Evolutionary conservation across 2,888 invertebrate species (phyloP).

Genomic region (Hirtodrosophila cameraria): DNA sequence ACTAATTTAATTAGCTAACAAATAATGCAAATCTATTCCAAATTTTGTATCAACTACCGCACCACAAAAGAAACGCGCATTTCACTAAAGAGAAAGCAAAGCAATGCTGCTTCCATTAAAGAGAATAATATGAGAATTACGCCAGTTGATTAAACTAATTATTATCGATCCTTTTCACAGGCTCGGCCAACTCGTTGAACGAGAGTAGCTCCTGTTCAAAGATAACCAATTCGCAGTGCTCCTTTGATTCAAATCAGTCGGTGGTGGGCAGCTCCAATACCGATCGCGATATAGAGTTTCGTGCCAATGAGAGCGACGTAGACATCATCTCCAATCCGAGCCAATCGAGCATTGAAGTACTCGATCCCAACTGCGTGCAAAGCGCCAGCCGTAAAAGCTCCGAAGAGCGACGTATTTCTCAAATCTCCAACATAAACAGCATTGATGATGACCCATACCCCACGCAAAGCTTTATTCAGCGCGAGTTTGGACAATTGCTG

Average conservation of each 20-base stretch:
- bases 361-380: conserved; percentile 83
- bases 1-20: conserved; percentile 16
- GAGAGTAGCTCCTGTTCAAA: conserved; percentile 84
- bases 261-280: conserved; percentile 83
- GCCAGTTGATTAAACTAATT: conserved; percentile 1
- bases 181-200: conserved; percentile 84
- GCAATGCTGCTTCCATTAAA: conserved; percentile 66
- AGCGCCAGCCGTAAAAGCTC: conserved; percentile 82
- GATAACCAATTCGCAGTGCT: conserved; percentile 82
- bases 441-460: conserved; percentile 82
- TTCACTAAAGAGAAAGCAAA: conserved; percentile 27
- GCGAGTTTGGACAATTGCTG: conserved; percentile 56
- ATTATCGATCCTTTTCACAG: conserved; percentile 69
- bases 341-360: conserved; percentile 88
- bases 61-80: conserved; percentile 17
- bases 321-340: conserved; percentile 89
- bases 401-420: conserved; percentile 85
- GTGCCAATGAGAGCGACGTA: conserved; percentile 87
- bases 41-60: conserved; percentile 31
- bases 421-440: conserved; percentile 84
- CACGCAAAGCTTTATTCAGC: conserved; percentile 68
- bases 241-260: conserved; percentile 84
- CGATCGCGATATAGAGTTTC: conserved; percentile 80
- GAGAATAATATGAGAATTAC: not conserved
- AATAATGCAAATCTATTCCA: conserved; percentile 21